Evolutionary conservation across 1,140 invertebrate species (phyloP), one percentile per base, ranked within the genome.

Genomic region (Halesus radiatus): DNA sequence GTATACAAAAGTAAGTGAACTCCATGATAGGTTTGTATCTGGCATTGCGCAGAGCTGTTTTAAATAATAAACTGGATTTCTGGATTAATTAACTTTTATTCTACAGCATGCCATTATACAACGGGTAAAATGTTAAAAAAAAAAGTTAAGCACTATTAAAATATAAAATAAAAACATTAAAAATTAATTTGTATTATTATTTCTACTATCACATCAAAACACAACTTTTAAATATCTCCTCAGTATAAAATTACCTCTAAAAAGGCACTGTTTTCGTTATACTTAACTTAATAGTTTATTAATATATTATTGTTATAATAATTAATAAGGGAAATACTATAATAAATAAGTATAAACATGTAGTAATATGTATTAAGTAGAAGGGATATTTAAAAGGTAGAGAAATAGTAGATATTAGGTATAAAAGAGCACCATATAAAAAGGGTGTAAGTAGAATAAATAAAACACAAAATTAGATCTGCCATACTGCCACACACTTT

Each of bases 11-110:
- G 62, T 64, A 62, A 29, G 13, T 23, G 10, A 78, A 29, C 22
- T 56, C 16, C 3, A 20, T 29, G 56, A 53, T 54, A 68, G 52
- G 70, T n/a, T 54, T 54, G 22, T 56, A 81, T 83, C 82, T 78
- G 80, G 82, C 82, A 83, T 83, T 83, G 82, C 82, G 70, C 79
- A 81, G 82, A 81, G 82, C 82, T 83, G 82, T 83, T 81, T 83
- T 68, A 83, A 83, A 83, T 83, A 83, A 83, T 76, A 83, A 79
- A 83, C 79, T 70, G 70, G 60, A 74, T 70, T 78, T 83, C 72
- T 58, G 77, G 66, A 83, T 83, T 81, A 73, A 83, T 73, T 79
- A 56, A 78, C 18, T 70, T 83, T 83, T 83, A 83, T 83, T 83
- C 82, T 83, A 83, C 79, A 79, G 79, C 82, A 83, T 83, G 82